Evolutionary conservation across 1,140 invertebrate genomes (phyloP).

Genomic region (Pseudobourletiella spinata): DNA sequence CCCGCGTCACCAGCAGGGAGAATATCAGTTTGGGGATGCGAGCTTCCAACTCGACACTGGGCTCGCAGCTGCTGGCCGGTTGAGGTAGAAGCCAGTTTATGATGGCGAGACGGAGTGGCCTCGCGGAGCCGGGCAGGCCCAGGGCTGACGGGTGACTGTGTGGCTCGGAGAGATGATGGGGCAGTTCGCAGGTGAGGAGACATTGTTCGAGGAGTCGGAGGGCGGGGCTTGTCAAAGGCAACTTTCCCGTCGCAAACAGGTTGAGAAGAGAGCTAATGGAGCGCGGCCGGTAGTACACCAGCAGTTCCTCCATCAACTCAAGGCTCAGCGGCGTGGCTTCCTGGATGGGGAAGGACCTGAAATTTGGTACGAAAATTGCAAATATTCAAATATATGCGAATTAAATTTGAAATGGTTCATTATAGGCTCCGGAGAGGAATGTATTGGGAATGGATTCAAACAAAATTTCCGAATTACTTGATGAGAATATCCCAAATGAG

Average conservation of each 20-base stretch:
- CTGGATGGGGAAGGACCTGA: constrained; percentile 12
- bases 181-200: constrained; percentile 14
- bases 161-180: constrained; percentile 12
- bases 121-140: constrained; percentile 1
- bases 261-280: constrained; percentile 19
- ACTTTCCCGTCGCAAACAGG: constrained; percentile 2
- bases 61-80: background rate
- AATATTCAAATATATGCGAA: too few species aligned
- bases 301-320: constrained; percentile 12
- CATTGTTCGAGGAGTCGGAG: constrained; percentile 14
- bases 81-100: constrained; percentile 18
- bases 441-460: too few species aligned
- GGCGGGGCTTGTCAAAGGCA: constrained; percentile 6
- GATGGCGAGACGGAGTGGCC: constrained; percentile 13
- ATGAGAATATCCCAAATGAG: constrained; percentile 25
- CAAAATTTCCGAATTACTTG: too few species aligned
- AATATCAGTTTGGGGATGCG: constrained; percentile 15
- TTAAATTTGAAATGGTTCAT: too few species aligned
- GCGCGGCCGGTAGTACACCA: constrained; percentile 15
- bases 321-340: constrained; percentile 5
- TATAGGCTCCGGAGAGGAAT: too few species aligned
- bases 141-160: background rate
- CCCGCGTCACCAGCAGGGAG: constrained; percentile 23
- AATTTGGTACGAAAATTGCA: too few species aligned
- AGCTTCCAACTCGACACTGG: background rate